These are phyloP conservation scores for Stenoptilia bipunctidactyla DNA, from an alignment of 2,888 invertebrate species.

Conservation along the genomic window DNA sequence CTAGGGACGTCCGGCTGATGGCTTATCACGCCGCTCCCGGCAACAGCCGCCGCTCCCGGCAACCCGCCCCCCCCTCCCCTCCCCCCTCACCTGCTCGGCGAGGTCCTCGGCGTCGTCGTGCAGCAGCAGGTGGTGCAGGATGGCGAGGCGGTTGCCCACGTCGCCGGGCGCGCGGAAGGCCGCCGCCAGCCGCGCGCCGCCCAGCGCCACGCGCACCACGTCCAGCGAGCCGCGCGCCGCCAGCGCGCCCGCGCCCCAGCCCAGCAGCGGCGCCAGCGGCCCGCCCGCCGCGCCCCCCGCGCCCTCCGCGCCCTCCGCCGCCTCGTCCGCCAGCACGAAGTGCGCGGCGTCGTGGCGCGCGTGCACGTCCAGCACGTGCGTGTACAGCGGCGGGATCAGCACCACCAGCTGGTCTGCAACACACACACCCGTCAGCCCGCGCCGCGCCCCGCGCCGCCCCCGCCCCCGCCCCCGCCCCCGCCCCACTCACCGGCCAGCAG, in stretches of 20 bases:
- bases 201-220: slow-evolving; percentile 75
- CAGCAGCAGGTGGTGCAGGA: slow-evolving; percentile 85
- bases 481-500: slow-evolving; percentile 70
- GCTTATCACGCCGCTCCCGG: slow-evolving; percentile 80
- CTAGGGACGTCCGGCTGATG: slow-evolving; percentile 78
- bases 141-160: slow-evolving; percentile 80
- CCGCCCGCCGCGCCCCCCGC: slow-evolving; percentile 56
- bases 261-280: slow-evolving; percentile 76
- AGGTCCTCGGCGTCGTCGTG: slow-evolving; percentile 82
- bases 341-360: slow-evolving; percentile 75
- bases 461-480: slow-evolving; percentile 81
- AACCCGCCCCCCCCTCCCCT: slow-evolving; percentile 64
- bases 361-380: slow-evolving; percentile 88
- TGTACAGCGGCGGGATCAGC: slow-evolving; percentile 86
- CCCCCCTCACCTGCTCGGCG: slow-evolving; percentile 79
- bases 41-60: slow-evolving; percentile 84
- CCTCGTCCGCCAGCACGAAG: slow-evolving; percentile 74
- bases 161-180: slow-evolving; percentile 77
- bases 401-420: slow-evolving; percentile 60
- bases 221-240: slow-evolving; percentile 81
- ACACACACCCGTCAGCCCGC: too few species aligned
- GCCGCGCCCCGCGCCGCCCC: slow-evolving; percentile 59
- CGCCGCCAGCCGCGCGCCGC: slow-evolving; percentile 76
- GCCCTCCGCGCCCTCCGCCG: slow-evolving; percentile 78
- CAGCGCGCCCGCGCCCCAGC: slow-evolving; percentile 64